These are phyloP conservation scores for Pipra filicauda DNA, from an alignment of 2,113 vertebrate genomes.

Conservation along the genomic window DNA sequence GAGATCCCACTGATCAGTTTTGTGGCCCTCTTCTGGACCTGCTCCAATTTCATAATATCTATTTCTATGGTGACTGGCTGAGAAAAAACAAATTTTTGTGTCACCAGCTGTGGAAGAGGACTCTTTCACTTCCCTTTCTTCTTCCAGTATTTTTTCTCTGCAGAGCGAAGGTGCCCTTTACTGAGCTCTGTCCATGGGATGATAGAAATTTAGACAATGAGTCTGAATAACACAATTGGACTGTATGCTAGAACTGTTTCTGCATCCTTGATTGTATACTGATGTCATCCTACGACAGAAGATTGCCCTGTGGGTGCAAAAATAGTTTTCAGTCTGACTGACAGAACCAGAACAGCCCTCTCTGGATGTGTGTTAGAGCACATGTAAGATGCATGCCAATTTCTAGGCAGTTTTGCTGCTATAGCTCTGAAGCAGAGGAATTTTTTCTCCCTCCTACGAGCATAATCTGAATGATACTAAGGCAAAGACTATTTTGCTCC, in stretches of 20 bases:
- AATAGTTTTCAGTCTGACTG: neutral
- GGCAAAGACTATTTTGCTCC: neutral
- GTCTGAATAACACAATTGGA: neutral
- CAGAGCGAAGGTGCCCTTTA: neutral
- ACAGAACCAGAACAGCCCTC: neutral
- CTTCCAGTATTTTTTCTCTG: neutral
- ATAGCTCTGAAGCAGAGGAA: neutral
- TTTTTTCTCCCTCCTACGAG: neutral
- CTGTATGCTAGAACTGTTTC: neutral
- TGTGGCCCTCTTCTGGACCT: neutral
- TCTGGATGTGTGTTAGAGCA: neutral
- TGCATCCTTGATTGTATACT: neutral
- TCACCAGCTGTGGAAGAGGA: neutral
- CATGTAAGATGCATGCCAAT: neutral
- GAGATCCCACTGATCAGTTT: neutral
- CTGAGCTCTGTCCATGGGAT: neutral
- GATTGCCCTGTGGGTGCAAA: neutral
- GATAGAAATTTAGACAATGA: neutral
- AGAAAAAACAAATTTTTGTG: neutral
- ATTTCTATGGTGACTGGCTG: neutral
- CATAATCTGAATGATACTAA: neutral
- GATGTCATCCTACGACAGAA: neutral
- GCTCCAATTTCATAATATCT: neutral
- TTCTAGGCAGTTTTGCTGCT: neutral
- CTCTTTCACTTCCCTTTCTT: neutral